Evolutionary conservation across 2,888 invertebrate genomes (phyloP).

Genomic region (Hybos culiciformis): DNA sequence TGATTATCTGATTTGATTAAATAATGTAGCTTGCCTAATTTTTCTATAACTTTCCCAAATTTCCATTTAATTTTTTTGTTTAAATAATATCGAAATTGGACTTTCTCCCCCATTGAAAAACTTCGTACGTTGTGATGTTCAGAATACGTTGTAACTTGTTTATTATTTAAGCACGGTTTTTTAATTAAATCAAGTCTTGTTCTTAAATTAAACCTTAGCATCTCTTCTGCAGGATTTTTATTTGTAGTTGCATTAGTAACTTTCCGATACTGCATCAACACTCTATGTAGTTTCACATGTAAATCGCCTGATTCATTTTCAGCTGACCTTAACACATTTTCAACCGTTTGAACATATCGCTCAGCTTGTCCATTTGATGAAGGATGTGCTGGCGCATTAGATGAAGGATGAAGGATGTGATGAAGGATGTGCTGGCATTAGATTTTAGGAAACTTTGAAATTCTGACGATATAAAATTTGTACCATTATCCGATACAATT

Average conservation of each 20-base stretch:
- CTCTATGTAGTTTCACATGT: background rate
- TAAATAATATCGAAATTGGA: background rate
- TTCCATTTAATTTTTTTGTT: background rate
- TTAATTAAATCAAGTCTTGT: background rate
- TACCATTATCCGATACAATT: slow-evolving; percentile 8
- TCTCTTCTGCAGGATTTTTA: no score
- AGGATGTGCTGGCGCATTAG: slow-evolving; percentile 5
- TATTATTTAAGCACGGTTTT: no score
- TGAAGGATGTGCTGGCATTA: background rate
- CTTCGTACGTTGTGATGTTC: no score
- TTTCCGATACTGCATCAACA: background rate
- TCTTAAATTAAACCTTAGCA: background rate
- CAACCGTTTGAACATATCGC: background rate
- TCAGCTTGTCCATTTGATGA: slow-evolving; percentile 3
- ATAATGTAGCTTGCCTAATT: background rate
- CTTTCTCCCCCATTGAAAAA: background rate
- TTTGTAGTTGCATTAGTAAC: background rate
- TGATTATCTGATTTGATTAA: no score
- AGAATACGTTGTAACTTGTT: no score
- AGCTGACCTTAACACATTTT: background rate
- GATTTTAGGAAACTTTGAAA: background rate
- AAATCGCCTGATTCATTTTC: background rate
- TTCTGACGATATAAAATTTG: slow-evolving; percentile 5
- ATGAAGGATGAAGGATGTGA: no score
- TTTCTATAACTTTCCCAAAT: background rate